phyloP scores from a whole-genome alignment of 2,113 vertebrate genomes.

The Pitta sordida region DNA sequence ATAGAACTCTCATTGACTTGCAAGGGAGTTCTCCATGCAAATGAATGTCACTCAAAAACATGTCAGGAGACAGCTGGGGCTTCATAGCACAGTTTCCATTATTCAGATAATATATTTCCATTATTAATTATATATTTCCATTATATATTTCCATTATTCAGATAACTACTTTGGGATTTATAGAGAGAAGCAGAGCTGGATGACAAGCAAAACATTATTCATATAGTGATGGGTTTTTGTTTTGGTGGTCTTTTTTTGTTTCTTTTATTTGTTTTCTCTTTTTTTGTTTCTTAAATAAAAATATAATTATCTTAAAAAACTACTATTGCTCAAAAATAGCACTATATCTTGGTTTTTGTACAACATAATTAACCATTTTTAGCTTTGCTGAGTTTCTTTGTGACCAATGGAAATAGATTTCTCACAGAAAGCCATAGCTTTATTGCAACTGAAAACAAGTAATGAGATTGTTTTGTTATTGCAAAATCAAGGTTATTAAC shows the following conservation, averaged over 20 bases:
- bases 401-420: neutral
- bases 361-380: neutral
- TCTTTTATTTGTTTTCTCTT: neutral
- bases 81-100: neutral
- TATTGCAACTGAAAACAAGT: neutral
- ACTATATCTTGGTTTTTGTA: neutral
- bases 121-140: no score
- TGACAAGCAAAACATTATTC: neutral
- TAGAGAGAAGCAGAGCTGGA: neutral
- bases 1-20: neutral
- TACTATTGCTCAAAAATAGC: neutral
- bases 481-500: neutral
- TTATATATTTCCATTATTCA: neutral
- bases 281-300: neutral
- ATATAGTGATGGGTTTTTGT: neutral
- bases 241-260: neutral
- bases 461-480: neutral
- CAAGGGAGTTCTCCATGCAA: neutral
- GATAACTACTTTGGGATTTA: neutral
- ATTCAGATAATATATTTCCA: neutral
- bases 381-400: neutral
- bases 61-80: neutral
- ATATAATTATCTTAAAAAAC: neutral
- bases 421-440: neutral
- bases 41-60: neutral